A percentile compares a stretch with the other conserved stretches of the same genome.
phyloP scores from a whole-genome alignment of 2,113 vertebrate species.

The Eulacestoma nigropectus region DNA sequence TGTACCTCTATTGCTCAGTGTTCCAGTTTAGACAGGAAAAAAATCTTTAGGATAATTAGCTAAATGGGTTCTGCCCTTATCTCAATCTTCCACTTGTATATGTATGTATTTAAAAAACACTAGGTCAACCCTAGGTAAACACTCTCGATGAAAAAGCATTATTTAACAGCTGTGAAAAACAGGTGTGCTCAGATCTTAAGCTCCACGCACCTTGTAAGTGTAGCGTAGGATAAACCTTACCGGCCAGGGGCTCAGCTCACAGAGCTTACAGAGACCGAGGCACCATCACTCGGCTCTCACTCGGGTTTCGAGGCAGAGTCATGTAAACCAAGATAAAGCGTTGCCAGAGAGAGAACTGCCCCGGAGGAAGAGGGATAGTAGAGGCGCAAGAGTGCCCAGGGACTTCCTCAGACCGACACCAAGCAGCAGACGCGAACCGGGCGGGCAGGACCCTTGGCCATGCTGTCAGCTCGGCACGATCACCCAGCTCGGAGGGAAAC shows the following conservation, averaged over 20 bases:
- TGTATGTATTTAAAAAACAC: neutral
- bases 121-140: neutral
- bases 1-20: neutral
- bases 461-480: neutral
- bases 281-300: neutral
- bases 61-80: neutral
- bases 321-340: fast-evolving
- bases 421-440: neutral
- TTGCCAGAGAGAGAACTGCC: neutral
- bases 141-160: neutral
- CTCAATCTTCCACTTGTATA: neutral
- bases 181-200: neutral
- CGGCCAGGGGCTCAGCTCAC: neutral
- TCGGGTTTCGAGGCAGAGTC: neutral
- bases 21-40: neutral
- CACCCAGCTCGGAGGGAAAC: neutral
- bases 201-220: neutral
- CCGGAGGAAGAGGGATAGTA: neutral
- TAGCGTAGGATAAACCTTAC: neutral
- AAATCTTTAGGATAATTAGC: neutral
- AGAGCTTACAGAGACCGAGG: neutral
- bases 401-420: fast-evolving
- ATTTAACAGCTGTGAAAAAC: neutral
- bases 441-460: neutral
- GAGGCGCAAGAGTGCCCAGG: neutral